Evolutionary conservation across 2,888 invertebrate species (phyloP).

Genomic region (Limnephilus rhombicus): DNA sequence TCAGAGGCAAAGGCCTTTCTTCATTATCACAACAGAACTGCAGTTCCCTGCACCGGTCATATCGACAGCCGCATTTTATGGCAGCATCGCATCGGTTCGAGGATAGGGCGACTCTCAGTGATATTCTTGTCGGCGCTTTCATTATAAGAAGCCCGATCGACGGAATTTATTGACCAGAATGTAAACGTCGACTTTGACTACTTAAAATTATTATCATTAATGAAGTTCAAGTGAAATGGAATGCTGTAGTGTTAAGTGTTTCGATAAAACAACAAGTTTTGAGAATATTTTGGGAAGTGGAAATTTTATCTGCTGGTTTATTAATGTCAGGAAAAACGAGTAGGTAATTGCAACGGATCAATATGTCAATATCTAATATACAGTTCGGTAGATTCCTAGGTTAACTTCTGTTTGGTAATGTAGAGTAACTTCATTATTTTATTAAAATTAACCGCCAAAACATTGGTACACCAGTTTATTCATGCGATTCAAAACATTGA

Average conservation of each 20-base stretch:
- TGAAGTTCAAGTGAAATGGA: background rate
- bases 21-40: constrained; percentile 21
- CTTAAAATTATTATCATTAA: background rate
- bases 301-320: background rate
- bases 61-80: constrained; percentile 16
- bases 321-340: no score
- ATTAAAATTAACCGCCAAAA: no score
- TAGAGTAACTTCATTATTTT: no score
- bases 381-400: no score
- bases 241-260: background rate
- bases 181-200: background rate
- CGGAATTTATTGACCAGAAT: background rate
- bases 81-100: background rate
- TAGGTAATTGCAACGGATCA: no score
- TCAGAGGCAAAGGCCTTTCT: background rate
- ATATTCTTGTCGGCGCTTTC: background rate
- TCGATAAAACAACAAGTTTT: background rate
- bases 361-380: no score
- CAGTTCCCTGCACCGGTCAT: constrained; percentile 8
- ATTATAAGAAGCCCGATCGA: background rate
- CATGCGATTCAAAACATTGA: no score
- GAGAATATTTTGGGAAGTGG: background rate
- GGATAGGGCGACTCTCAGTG: background rate
- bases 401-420: no score
- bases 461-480: no score